Evolutionary conservation across 2,113 vertebrate genomes (phyloP).

Genomic region (Apteryx mantelli): DNA sequence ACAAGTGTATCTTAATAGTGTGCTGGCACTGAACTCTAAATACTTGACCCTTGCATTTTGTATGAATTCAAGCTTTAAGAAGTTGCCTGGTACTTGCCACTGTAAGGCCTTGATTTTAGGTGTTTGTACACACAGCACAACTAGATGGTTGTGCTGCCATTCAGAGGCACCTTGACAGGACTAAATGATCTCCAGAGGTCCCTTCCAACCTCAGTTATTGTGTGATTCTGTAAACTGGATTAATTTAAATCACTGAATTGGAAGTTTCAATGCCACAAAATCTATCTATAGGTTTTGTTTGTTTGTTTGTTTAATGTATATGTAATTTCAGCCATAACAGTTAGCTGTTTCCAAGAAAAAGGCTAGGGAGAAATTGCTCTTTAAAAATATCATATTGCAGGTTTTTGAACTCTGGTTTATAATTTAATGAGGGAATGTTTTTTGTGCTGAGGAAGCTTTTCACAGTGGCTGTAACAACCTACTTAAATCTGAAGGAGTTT

Average conservation of each 20-base stretch:
- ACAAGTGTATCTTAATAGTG: background rate
- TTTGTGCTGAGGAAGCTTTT: background rate
- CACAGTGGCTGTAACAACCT: background rate
- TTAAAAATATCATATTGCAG: background rate
- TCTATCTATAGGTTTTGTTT: background rate
- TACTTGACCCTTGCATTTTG: background rate
- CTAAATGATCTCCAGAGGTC: background rate
- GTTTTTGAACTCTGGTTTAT: background rate
- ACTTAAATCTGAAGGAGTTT: background rate
- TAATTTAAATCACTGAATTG: background rate
- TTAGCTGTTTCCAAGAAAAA: background rate
- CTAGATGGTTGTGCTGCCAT: background rate
- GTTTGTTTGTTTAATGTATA: background rate
- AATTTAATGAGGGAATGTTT: background rate
- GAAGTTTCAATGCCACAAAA: background rate
- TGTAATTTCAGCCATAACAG: background rate
- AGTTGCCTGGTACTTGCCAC: background rate
- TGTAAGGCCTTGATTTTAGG: background rate
- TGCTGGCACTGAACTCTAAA: background rate
- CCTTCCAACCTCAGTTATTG: background rate
- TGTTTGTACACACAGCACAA: background rate
- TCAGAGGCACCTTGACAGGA: background rate
- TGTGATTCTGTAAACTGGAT: background rate
- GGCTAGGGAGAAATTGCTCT: background rate
- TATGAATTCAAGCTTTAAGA: background rate